Evolutionary conservation across 2,797 vertebrate genomes (phyloP), one percentile per base, ranked within the genome.

Genomic region (Lutjanus argentimaculatus): DNA sequence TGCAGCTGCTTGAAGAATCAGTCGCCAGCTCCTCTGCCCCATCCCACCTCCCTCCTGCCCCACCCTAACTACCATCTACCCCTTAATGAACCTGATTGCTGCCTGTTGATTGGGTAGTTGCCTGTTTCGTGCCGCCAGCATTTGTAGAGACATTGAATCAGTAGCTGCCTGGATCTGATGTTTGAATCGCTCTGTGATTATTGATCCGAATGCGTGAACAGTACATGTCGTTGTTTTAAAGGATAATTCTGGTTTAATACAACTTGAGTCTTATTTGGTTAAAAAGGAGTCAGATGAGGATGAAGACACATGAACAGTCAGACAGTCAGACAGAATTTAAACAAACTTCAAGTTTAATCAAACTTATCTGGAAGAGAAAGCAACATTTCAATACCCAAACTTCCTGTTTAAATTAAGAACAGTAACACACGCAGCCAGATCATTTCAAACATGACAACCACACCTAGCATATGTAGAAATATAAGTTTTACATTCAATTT

Each of bases 1-100:
- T 94, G 92, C 93, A 90, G 92, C 94, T 85, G 94, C 95, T 95
- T 89, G 91, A 90, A 87, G 87, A 88, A 93, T 93, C 91, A 88
- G 89, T 85, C 72, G 83, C 88, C 87, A 88, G 85, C 86, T 73
- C 69, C 70, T 79, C 85, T 36, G n/a, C 67, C 72, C 70, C 16
- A 61, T 67, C 74, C 81, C 81, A 55, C 68, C 56, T 48, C 62
- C 80, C 62, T 75, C 64, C 61, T 76, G 81, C 40, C 55, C 66
- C 75, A 51, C 73, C 79, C 80, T 71, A 69, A 78, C 83, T 62
- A 61, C 72, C 82, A 72, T 66, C 21, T 51, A 53, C 61, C 84
- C 79, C 74, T 82, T 88, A 89, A 83, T 79, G 78, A 91, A 77
- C 80, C 86, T 88, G 88, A 90, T 88, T 85, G 80, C 90, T 91